Evolutionary conservation across 2,797 vertebrate genomes (phyloP), one percentile per base, ranked within the genome.

Genomic region (Cephalopachus bancanus): DNA sequence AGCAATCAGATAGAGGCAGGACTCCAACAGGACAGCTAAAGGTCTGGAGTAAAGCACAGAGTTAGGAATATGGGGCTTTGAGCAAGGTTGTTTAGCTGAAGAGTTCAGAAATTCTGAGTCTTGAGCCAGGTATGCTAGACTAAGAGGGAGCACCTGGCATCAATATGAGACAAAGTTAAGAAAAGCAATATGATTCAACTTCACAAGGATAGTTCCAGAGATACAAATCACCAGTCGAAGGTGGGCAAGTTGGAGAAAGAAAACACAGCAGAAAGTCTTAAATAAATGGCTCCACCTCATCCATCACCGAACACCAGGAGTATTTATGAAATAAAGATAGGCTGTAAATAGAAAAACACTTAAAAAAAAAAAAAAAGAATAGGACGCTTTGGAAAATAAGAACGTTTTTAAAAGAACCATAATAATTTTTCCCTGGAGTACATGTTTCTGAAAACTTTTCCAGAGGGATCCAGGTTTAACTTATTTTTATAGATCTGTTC

Each of bases 91-190:
- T 44, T 62, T 22, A 9, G 16, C 1, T 28, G 1, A 24, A 11
- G 49, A 60, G 37, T 5, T 44, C 20, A 24, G 80, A 57, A 69
- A 83, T 6, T 20, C 49, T 14, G 7, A 71, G 67, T 10, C 55
- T 26, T 4, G 20, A 44, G 33, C 57, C 15, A 59, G 37, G 14
- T 33, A 2, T 59, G 11, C 67, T 2, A 5, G 65, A 11, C 30
- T 9, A 12, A 33, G 24, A 67, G 10, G 65, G 7, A n/a, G 37
- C 17, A 1, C 3, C 16, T 2, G 3, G 60, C 4, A 6, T 20
- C 15, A 3, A 20, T 65, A 24, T 3, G 37, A 16, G 24, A 16
- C 5, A 5, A 26, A 0, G 0, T 65, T 19, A 30, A 76, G 16
- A 16, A 59, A 65, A 26, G 65, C 28, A 1, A 16, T 22, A 17